These are phyloP conservation scores for Anolis sagrei DNA, from an alignment of 2,113 vertebrate species.

Conservation along the genomic window DNA sequence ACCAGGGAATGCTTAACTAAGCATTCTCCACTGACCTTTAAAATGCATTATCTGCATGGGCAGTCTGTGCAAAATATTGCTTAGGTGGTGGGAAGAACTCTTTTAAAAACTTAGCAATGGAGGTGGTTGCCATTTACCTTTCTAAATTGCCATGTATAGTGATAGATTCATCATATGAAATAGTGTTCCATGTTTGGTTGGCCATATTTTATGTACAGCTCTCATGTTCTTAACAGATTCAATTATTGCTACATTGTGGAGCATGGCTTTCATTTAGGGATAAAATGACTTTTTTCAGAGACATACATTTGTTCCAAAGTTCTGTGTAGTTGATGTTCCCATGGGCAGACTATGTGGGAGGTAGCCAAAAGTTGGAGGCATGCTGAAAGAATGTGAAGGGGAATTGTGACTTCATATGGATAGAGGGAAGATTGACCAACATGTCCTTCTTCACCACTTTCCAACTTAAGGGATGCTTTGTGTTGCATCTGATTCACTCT, in stretches of 20 bases:
- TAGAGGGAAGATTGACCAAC: background rate
- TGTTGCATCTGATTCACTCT: too few species aligned
- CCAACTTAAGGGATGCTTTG: background rate
- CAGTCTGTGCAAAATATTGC: background rate
- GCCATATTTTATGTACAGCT: background rate
- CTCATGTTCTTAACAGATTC: background rate
- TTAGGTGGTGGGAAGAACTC: background rate
- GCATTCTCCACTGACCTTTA: constrained; percentile 22
- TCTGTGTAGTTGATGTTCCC: background rate
- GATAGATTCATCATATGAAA: background rate
- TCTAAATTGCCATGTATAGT: background rate
- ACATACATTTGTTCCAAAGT: background rate
- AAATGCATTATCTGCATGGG: background rate
- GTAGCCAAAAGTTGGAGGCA: background rate
- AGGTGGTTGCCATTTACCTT: background rate
- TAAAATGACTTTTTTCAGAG: background rate
- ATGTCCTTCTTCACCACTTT: background rate
- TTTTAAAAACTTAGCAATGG: background rate
- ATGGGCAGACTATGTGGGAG: background rate
- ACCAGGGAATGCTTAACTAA: constrained; percentile 22
- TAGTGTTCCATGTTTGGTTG: background rate
- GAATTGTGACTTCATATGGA: background rate
- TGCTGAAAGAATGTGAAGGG: background rate
- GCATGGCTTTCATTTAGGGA: background rate
- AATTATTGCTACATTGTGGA: background rate